These are phyloP conservation scores for Campylorhamphus procurvoides DNA, from an alignment of 2,113 vertebrate species.

Conservation along the genomic window DNA sequence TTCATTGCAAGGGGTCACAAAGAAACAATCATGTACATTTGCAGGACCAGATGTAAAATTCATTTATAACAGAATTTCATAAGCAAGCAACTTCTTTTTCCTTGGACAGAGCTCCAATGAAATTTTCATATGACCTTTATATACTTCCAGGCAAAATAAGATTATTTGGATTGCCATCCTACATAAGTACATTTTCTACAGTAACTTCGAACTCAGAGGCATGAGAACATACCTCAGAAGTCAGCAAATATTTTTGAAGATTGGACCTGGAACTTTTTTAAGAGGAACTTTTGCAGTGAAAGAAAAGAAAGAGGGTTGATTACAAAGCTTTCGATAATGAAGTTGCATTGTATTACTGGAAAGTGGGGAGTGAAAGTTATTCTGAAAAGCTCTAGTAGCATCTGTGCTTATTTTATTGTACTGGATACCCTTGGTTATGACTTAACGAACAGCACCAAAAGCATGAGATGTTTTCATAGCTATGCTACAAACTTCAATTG, in stretches of 20 bases:
- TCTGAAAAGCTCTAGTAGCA: not conserved
- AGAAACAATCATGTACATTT: not conserved
- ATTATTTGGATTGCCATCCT: slow-evolving; percentile 17
- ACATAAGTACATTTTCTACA: slow-evolving; percentile 34
- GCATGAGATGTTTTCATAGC: not conserved
- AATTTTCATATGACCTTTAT: slow-evolving; percentile 34
- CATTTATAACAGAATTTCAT: slow-evolving; percentile 26
- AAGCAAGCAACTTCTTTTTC: slow-evolving; percentile 22
- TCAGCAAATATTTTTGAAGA: slow-evolving; percentile 10
- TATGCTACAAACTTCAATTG: not conserved
- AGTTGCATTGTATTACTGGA: not conserved
- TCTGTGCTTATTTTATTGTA: not conserved
- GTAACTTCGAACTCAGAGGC: not conserved
- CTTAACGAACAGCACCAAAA: not conserved
- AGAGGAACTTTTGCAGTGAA: not conserved
- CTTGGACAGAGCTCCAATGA: not conserved
- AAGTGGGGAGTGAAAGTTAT: not conserved
- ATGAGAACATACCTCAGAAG: not conserved
- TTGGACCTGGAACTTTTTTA: not conserved
- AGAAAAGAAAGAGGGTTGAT: not conserved
- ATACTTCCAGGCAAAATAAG: slow-evolving; percentile 21
- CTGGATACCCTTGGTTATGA: not conserved
- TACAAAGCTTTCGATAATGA: not conserved
- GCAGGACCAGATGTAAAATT: slow-evolving; percentile 25
- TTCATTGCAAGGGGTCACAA: not conserved